Percentiles rank a stretch among this genome's conserved stretches.
Evolutionary conservation across 2,797 vertebrate genomes (phyloP).

Genomic region (Spatula clypeata): DNA sequence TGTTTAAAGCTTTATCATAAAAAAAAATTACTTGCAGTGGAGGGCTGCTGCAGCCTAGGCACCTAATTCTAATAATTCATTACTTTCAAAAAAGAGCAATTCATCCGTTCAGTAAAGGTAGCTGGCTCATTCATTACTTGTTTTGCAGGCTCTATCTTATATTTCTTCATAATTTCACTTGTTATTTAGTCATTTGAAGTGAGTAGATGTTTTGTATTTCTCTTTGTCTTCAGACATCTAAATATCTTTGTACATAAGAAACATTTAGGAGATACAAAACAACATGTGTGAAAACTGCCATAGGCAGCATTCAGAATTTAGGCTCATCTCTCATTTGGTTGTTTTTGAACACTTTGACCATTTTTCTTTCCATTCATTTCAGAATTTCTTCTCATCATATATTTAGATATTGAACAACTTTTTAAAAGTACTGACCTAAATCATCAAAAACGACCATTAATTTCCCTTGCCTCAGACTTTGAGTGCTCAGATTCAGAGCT

Average conservation of each 20-base stretch:
- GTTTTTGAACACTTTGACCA: background rate
- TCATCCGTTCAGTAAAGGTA: background rate
- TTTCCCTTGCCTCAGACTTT: background rate
- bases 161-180: background rate
- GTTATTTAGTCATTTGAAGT: background rate
- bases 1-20: background rate
- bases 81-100: background rate
- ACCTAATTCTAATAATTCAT: background rate
- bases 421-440: background rate
- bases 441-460: background rate
- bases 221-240: background rate
- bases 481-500: background rate
- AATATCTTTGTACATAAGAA: background rate
- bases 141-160: background rate
- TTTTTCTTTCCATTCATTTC: background rate
- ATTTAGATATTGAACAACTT: background rate
- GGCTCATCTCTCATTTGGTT: background rate
- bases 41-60: background rate
- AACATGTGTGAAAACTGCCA: background rate
- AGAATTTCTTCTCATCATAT: background rate
- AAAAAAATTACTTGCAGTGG: background rate
- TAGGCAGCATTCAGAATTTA: background rate
- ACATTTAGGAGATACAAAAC: background rate
- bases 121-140: background rate
- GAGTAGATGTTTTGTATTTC: background rate